Evolutionary conservation across 2,113 vertebrate species (phyloP).

Genomic region (Pseudolaguvia tuberculata): DNA sequence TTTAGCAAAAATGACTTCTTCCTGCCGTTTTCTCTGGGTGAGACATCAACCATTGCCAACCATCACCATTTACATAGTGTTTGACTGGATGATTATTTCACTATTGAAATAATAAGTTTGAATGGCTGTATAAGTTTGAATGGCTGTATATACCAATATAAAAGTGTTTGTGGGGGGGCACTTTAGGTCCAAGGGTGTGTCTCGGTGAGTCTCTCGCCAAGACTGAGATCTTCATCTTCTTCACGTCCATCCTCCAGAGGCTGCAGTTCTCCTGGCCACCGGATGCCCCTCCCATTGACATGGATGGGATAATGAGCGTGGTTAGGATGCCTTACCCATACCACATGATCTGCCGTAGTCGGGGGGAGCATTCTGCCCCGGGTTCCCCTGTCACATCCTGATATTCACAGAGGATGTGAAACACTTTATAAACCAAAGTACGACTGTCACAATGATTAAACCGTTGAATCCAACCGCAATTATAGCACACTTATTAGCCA

Average conservation of each 20-base stretch:
- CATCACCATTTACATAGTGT: neutral
- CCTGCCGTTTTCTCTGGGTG: conserved; percentile 45
- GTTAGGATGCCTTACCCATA: conserved; percentile 34
- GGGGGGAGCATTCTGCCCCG: conserved; percentile 10
- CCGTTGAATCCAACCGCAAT: too few relatives aligned
- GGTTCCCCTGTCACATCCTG: neutral
- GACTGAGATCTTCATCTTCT: conserved; percentile 70
- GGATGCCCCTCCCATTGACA: neutral
- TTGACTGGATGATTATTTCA: neutral
- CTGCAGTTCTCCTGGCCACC: conserved; percentile 62
- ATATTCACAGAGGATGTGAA: too few relatives aligned
- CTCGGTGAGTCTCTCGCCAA: conserved; percentile 65
- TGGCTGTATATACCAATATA: neutral
- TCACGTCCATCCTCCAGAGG: conserved; percentile 66
- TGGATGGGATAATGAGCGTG: conserved; percentile 32
- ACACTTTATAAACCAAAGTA: too few relatives aligned
- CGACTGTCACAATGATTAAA: too few relatives aligned
- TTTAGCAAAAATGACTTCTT: conserved; percentile 40
- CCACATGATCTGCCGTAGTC: conserved; percentile 22
- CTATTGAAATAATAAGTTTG: too few relatives aligned
- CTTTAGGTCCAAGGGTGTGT: conserved; percentile 67
- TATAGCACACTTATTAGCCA: too few relatives aligned
- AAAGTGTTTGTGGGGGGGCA: neutral
- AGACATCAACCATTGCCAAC: neutral
- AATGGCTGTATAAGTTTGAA: too few relatives aligned